Conservation (phyloP, 2,888 invertebrate species). For the Phengaris arion region DNA sequence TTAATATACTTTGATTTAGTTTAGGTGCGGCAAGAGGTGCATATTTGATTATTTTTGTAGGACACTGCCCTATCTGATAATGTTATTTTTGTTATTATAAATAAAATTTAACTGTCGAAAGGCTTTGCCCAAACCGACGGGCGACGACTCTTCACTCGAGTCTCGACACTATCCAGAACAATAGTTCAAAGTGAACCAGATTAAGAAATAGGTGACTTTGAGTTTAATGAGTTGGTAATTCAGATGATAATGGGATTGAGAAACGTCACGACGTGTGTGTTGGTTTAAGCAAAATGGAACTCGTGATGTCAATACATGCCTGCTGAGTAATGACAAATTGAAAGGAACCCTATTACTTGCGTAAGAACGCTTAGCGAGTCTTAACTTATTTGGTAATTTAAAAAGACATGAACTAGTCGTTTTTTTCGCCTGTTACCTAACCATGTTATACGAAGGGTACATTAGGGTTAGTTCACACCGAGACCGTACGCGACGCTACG, state of each 20-base stretch:
- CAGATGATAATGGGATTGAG: slow-evolving; percentile 31
- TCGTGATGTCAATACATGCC: slow-evolving; percentile 37
- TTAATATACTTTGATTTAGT: too few relatives aligned
- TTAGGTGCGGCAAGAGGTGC: too few relatives aligned
- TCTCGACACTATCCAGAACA: background rate
- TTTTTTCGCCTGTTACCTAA: background rate
- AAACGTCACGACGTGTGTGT: slow-evolving; percentile 38
- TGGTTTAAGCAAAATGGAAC: slow-evolving; percentile 35
- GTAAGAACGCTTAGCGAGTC: background rate
- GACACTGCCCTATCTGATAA: too few relatives aligned
- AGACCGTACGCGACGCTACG: too few relatives aligned
- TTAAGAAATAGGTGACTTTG: slow-evolving; percentile 26
- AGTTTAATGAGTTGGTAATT: slow-evolving; percentile 26
- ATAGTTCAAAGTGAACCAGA: slow-evolving; percentile 13
- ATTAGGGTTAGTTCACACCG: too few relatives aligned
- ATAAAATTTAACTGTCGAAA: too few relatives aligned
- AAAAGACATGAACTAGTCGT: background rate
- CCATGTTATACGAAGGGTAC: too few relatives aligned
- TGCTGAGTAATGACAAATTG: slow-evolving; percentile 30
- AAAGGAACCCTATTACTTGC: slow-evolving; percentile 32
- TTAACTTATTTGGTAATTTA: background rate
- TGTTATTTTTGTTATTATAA: too few relatives aligned
- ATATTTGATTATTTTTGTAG: too few relatives aligned
- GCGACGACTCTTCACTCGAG: background rate
- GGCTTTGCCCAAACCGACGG: too few relatives aligned